Percentiles rank a stretch among this genome's conserved stretches.
Conservation (phyloP, 53 echinoderm and acorn worm species). For the Holothuria scabra region DNA sequence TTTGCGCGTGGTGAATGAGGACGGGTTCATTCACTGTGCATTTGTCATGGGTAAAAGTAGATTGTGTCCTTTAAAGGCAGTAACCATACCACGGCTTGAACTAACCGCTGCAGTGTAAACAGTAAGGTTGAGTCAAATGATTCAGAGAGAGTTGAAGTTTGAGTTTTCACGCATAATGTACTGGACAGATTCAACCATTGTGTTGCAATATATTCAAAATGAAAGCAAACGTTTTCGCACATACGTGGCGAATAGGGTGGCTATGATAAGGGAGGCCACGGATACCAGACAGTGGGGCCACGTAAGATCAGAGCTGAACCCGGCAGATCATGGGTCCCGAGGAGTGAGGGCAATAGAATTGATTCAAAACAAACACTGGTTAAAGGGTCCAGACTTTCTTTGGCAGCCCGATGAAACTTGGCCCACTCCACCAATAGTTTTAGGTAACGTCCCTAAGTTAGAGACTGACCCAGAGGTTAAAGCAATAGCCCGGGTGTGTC, state of each 20-base stretch:
- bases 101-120: background rate
- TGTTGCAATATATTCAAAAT: background rate
- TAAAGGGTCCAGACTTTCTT: background rate
- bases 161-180: background rate
- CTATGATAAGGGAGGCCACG: slow-evolving; percentile 8
- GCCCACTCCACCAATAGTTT: background rate
- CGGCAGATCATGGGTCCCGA: background rate
- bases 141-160: background rate
- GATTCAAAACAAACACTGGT: background rate
- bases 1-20: slow-evolving; percentile 31
- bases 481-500: background rate
- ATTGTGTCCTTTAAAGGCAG: slow-evolving; percentile 54
- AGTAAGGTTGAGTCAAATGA: slow-evolving; percentile 9
- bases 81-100: slow-evolving; percentile 16
- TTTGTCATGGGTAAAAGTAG: slow-evolving; percentile 65
- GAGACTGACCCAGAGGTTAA: slow-evolving; percentile 1
- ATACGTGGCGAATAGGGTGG: background rate
- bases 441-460: background rate
- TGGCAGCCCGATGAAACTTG: background rate
- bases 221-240: background rate
- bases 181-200: slow-evolving; percentile 5
- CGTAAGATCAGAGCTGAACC: background rate
- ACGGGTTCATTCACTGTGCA: slow-evolving; percentile 34
- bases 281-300: background rate
- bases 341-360: background rate